Evolutionary conservation across 2,888 invertebrate genomes (phyloP).

Genomic region (Mesodorylaimus sp.): DNA sequence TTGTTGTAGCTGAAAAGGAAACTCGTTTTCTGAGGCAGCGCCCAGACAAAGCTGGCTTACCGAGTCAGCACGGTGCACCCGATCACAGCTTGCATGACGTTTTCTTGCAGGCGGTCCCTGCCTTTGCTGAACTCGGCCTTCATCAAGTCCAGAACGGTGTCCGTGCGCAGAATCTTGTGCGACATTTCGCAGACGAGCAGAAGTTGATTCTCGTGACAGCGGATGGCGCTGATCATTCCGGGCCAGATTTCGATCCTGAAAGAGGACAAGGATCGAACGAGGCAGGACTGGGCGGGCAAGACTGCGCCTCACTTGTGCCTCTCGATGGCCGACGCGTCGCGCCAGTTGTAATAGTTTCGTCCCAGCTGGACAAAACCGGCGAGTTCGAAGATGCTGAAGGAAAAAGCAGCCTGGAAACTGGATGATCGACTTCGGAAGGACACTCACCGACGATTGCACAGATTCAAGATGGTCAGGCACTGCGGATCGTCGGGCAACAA

Average conservation of each 20-base stretch:
- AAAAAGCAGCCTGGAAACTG: slow-evolving; percentile 10
- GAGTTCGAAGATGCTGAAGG: slow-evolving; percentile 19
- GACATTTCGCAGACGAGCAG: slow-evolving; percentile 59
- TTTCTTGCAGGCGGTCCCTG: slow-evolving; percentile 1
- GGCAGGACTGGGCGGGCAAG: background rate
- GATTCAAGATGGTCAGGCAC: slow-evolving; percentile 23
- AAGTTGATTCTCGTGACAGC: slow-evolving; percentile 56
- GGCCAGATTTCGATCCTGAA: slow-evolving; percentile 28
- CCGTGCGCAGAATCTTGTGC: slow-evolving; percentile 61
- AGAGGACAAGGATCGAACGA: background rate
- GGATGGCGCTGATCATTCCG: slow-evolving; percentile 51
- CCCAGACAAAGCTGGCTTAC: slow-evolving; percentile 6
- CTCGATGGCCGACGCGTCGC: slow-evolving; percentile 36
- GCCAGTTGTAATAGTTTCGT: slow-evolving; percentile 26
- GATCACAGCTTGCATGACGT: slow-evolving; percentile 32
- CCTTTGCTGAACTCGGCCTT: background rate
- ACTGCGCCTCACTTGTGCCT: slow-evolving; percentile 37
- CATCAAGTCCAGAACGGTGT: slow-evolving; percentile 45
- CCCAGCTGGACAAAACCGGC: slow-evolving; percentile 23
- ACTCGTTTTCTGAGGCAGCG: background rate
- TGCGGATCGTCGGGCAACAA: slow-evolving; percentile 22
- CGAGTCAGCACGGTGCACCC: slow-evolving; percentile 55
- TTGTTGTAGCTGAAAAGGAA: slow-evolving; percentile 53
- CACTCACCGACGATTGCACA: slow-evolving; percentile 21
- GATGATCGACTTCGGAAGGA: background rate